These are phyloP conservation scores for Zenarchopterus dispar DNA, from an alignment of 2,797 vertebrate species.

Conservation along the genomic window DNA sequence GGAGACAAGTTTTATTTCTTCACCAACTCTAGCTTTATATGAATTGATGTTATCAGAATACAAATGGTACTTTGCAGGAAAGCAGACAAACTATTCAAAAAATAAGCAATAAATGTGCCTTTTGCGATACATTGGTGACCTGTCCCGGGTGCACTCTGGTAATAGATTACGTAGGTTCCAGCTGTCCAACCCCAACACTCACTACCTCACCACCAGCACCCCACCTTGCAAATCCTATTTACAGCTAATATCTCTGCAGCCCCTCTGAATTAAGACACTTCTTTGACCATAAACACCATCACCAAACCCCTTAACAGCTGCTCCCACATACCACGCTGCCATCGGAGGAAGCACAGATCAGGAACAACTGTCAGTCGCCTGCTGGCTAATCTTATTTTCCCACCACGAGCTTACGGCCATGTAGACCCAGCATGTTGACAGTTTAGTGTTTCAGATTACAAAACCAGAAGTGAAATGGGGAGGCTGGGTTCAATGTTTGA, in stretches of 20 bases:
- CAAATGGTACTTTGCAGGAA: not conserved
- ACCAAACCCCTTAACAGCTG: constrained; percentile 54
- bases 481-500: too few relatives aligned
- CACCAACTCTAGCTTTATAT: not conserved
- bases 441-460: too few relatives aligned
- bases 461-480: too few relatives aligned
- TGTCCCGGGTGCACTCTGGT: too few relatives aligned
- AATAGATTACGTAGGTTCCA: too few relatives aligned
- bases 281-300: constrained; percentile 32
- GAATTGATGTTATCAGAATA: not conserved
- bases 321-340: constrained; percentile 11
- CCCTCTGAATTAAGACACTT: constrained; percentile 25
- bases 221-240: constrained; percentile 41
- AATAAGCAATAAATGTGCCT: not conserved
- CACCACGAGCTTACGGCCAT: constrained; percentile 9
- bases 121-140: too few relatives aligned
- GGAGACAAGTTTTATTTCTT: not conserved
- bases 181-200: too few relatives aligned
- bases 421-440: constrained; percentile 2
- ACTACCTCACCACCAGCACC: too few relatives aligned
- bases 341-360: constrained; percentile 15
- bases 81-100: not conserved
- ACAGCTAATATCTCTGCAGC: constrained; percentile 24
- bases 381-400: constrained; percentile 39
- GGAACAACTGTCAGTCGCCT: constrained; percentile 34